A percentile compares a stretch with the other conserved stretches of the same genome.
Evolutionary conservation across 2,797 vertebrate genomes (phyloP).

Genomic region (Sebastes iracundus): DNA sequence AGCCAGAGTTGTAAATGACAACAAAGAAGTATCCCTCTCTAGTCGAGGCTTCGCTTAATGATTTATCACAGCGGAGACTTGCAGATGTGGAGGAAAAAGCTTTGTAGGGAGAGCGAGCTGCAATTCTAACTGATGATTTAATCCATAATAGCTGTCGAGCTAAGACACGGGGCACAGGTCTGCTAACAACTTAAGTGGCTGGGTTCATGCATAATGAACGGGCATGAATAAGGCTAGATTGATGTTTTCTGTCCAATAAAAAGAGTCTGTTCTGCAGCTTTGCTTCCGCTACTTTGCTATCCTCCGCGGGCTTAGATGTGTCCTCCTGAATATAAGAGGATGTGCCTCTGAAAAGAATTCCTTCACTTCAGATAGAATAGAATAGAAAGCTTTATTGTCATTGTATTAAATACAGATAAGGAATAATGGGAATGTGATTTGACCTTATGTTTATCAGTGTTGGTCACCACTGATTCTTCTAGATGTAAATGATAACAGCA

Average conservation of each 20-base stretch:
- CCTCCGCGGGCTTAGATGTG: background rate
- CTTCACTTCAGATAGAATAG: background rate
- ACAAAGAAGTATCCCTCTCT: background rate
- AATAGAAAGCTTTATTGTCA: too few relatives aligned
- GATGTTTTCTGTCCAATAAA: conserved; percentile 41
- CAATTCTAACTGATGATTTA: conserved; percentile 39
- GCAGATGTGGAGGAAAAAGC: background rate
- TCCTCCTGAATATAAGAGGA: conserved; percentile 1
- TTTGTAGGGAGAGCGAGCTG: background rate
- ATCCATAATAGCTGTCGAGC: conserved; percentile 36
- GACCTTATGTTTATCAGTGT: background rate
- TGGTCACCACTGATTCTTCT: background rate
- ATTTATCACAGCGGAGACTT: conserved; percentile 36
- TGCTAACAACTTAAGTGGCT: conserved; percentile 44
- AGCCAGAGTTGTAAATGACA: background rate
- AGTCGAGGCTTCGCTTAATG: conserved; percentile 11
- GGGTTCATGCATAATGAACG: conserved; percentile 59
- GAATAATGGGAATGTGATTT: background rate
- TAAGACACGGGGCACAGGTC: conserved; percentile 11
- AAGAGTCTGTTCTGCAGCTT: background rate
- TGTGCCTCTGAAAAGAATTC: background rate
- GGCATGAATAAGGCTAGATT: conserved; percentile 26
- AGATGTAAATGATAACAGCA: background rate
- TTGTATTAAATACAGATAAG: too few relatives aligned
- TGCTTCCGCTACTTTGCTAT: background rate